Evolutionary conservation across 2,113 vertebrate genomes (phyloP).

Genomic region (Anoura caudifer): DNA sequence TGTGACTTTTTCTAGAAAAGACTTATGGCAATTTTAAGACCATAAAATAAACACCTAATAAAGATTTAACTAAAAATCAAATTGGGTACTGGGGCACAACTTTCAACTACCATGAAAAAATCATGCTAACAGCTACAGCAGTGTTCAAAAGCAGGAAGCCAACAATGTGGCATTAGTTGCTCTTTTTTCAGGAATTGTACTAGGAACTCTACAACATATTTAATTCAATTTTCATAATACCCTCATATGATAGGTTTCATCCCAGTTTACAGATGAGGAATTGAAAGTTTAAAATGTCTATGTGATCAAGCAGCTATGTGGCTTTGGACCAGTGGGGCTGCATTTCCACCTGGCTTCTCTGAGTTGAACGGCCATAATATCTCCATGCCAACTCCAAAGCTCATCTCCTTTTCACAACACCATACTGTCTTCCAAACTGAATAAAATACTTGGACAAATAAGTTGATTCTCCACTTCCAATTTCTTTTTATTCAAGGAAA

Average conservation of each 20-base stretch:
- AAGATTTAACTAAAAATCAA: conserved; percentile 5
- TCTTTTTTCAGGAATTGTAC: not conserved
- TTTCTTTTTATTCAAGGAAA: conserved; percentile 28
- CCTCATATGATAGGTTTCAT: not conserved
- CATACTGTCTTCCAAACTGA: not conserved
- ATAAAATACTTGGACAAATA: not conserved
- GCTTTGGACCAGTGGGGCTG: not conserved
- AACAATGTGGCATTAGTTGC: not conserved
- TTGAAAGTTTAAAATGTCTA: not conserved
- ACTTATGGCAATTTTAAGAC: not conserved
- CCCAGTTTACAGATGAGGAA: not conserved
- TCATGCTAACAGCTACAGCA: not conserved
- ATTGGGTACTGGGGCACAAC: not conserved
- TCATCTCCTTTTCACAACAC: not conserved
- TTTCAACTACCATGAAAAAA: too few relatives aligned
- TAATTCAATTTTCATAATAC: not conserved
- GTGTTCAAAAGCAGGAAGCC: conserved; percentile 1
- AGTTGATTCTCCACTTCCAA: not conserved
- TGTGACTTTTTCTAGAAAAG: not conserved
- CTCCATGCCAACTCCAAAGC: not conserved
- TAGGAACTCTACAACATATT: not conserved
- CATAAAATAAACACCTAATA: not conserved
- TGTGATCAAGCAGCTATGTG: not conserved
- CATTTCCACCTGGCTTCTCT: not conserved
- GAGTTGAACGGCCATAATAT: not conserved